These are phyloP conservation scores for Urophycis tenuis DNA, from an alignment of 2,797 vertebrate species.

Conservation along the genomic window DNA sequence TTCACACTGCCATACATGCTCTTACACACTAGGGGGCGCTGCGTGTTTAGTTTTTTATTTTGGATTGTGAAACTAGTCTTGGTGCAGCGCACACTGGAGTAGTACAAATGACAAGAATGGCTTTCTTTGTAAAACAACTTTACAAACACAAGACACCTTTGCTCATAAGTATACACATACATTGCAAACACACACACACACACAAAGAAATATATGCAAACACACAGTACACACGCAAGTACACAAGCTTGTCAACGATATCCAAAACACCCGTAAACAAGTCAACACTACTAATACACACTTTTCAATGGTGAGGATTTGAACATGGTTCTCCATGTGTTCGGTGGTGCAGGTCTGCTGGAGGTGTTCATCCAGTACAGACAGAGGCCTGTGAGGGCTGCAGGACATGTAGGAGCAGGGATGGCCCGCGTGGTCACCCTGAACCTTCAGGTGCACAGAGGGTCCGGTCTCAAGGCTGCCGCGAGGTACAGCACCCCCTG, in stretches of 20 bases:
- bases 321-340: not conserved
- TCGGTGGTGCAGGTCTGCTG: slow-evolving; percentile 73
- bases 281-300: too few species aligned
- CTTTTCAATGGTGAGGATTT: not conserved
- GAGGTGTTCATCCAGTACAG: slow-evolving; percentile 83
- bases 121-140: too few species aligned
- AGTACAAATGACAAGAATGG: too few species aligned
- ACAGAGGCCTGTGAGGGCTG: slow-evolving; percentile 55
- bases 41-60: not conserved
- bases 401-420: slow-evolving; percentile 33
- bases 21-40: not conserved
- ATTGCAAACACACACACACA: not conserved
- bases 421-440: slow-evolving; percentile 72
- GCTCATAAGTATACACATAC: too few species aligned
- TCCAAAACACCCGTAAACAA: not conserved
- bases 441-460: slow-evolving; percentile 80
- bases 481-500: slow-evolving; percentile 71
- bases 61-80: too few species aligned
- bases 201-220: not conserved
- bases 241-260: not conserved
- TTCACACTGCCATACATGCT: not conserved
- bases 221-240: not conserved
- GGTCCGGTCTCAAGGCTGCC: slow-evolving; percentile 86
- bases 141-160: too few species aligned
- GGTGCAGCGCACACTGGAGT: too few species aligned